Conservation (phyloP, 2,113 vertebrate species). For the Tiliqua scincoides region DNA sequence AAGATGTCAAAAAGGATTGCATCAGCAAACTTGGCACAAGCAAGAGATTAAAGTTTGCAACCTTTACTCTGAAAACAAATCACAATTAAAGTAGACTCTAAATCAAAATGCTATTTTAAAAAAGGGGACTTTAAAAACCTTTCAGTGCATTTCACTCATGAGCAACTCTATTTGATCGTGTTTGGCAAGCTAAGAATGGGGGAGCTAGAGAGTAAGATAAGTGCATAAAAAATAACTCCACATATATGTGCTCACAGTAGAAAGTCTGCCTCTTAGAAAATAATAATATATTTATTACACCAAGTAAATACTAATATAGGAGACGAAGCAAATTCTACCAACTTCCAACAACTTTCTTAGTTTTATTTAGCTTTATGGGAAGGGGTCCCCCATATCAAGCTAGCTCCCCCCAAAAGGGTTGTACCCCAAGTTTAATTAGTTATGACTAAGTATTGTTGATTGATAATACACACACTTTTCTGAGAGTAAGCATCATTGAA, state of each 20-base stretch:
- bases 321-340: neutral
- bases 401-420: neutral
- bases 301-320: neutral
- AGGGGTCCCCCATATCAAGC: neutral
- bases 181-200: neutral
- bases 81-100: neutral
- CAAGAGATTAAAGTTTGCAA: neutral
- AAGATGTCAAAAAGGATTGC: accelerated
- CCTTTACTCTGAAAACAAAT: neutral
- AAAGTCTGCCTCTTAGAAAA: neutral
- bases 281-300: neutral
- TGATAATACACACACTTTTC: too few species aligned
- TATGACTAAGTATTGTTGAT: too few species aligned
- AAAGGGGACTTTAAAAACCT: neutral
- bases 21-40: conserved; percentile 1
- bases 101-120: neutral
- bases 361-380: neutral
- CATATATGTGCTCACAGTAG: too few species aligned
- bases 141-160: neutral
- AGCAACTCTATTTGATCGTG: neutral
- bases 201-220: neutral
- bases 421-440: neutral
- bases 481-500: too few species aligned
- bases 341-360: too few species aligned
- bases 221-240: neutral